Base-by-base conservation (phyloP, 2,113 vertebrate genomes). In the Oreochromis tanganicae region DNA sequence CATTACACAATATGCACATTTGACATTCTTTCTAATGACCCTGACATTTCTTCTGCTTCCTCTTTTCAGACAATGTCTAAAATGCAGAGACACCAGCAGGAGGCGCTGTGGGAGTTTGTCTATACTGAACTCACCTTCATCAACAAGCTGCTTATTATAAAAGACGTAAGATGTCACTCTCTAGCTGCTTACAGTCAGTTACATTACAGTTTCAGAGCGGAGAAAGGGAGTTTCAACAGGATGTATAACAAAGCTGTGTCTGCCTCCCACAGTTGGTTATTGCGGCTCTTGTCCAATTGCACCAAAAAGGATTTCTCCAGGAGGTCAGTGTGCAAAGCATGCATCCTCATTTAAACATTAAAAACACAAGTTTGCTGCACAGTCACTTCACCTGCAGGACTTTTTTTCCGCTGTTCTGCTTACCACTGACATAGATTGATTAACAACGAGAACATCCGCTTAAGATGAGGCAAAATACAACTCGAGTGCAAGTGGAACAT, bases 21-120 rank as follows among this genome's bases (percentile, higher is more conserved):
- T 56, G 2, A 83, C 24, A 59, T 81, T 85, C 19, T n/a, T 41
- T 75, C 48, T 61, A 16, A 54, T 24, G 21, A 17, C 32, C 19
- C 2, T 46, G 24, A 54, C 12, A 2, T 11, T 6, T 9, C 17
- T 71, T n/a, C 32, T 48, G 13, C 29, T 4, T 82, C 17, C 7
- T 36, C 81, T n/a, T 81, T n/a, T 29, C 93, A 98, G 97, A 94
- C 90, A 5, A 97, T 98, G 97, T 89, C 92, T 38, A 97, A 93
- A 84, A 94, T 86, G 71, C 96, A 97, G 66, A 95, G 91, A 57
- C 96, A 97, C 94, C 97, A 97, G 43, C 97, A 98, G 94, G 97
- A 97, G 91, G 97, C 97, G 1, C 90, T 98, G 81, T 98, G 97
- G 97, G 97, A 98, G 92, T 93, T 98, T 34, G 86, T 98, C 17